These are phyloP conservation scores for Athripsodes cinereus DNA, from an alignment of 2,888 invertebrate genomes.

Conservation along the genomic window DNA sequence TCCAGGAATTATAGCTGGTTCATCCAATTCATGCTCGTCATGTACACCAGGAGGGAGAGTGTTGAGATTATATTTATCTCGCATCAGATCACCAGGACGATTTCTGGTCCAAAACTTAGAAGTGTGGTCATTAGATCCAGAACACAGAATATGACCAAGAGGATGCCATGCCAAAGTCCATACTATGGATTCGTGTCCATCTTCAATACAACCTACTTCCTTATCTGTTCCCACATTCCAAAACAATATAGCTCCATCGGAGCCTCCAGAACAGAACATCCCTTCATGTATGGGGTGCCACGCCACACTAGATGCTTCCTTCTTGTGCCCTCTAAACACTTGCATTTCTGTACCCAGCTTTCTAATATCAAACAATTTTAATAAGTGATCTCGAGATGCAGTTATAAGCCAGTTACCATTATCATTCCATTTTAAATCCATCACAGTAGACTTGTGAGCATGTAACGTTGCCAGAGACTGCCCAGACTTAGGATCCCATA, in stretches of 20 bases:
- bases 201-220: conserved; percentile 96
- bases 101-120: conserved; percentile 99
- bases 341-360: conserved; percentile 94
- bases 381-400: conserved; percentile 94
- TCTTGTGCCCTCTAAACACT: conserved; percentile 97
- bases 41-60: conserved; percentile 76
- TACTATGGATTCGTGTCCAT: conserved; percentile 98
- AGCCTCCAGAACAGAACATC: conserved; percentile 95
- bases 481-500: conserved; percentile 98
- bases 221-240: conserved; percentile 99
- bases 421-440: conserved; percentile 98
- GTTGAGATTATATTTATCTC: conserved; percentile 95
- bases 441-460: conserved; percentile 98
- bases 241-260: conserved; percentile 96
- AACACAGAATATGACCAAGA: conserved; percentile 95
- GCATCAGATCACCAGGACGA: conserved; percentile 95
- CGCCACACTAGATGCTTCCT: conserved; percentile 93
- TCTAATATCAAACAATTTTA: conserved; percentile 96
- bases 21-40: conserved; percentile 56
- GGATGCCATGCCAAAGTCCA: conserved; percentile 99
- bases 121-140: conserved; percentile 99
- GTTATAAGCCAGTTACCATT: conserved; percentile 99
- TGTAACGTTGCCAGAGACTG: conserved; percentile 94
- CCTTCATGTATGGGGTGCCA: conserved; percentile 99
- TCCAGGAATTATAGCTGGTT: conserved; percentile 82